phyloP scores from a whole-genome alignment of 2,113 vertebrate species.

The Ctenodactylus gundi region DNA sequence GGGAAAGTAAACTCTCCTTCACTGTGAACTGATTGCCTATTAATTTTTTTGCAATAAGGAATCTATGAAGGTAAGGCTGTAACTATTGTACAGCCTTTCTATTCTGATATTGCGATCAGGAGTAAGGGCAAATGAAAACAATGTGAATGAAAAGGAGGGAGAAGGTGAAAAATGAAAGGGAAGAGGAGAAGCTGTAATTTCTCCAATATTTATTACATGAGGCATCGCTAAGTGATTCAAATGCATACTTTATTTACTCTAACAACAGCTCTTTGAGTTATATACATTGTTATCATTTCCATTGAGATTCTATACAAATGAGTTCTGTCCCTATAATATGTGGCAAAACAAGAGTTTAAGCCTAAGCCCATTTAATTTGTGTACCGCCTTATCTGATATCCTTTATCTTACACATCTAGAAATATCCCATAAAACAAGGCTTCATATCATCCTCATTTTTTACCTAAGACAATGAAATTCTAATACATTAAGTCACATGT shows the following conservation, averaged over 20 bases:
- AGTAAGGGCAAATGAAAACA: not conserved
- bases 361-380: not conserved
- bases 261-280: not conserved
- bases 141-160: not conserved
- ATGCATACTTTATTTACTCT: not conserved
- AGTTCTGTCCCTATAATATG: not conserved
- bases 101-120: not conserved
- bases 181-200: not conserved
- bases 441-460: not conserved
- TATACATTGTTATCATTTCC: not conserved
- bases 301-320: not conserved
- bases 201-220: not conserved
- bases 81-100: not conserved
- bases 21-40: not conserved
- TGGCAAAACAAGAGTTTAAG: not conserved
- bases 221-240: not conserved
- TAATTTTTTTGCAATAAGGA: not conserved
- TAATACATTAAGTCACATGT: not conserved
- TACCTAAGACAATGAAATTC: not conserved
- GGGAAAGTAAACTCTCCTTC: not conserved
- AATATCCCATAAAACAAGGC: not conserved
- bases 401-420: not conserved
- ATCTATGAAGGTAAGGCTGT: not conserved
- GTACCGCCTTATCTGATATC: not conserved
- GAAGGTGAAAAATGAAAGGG: not conserved